Evolutionary conservation across 2,113 vertebrate genomes (phyloP), one percentile per base, ranked within the genome.

Genomic region (Grammomys surdaster): DNA sequence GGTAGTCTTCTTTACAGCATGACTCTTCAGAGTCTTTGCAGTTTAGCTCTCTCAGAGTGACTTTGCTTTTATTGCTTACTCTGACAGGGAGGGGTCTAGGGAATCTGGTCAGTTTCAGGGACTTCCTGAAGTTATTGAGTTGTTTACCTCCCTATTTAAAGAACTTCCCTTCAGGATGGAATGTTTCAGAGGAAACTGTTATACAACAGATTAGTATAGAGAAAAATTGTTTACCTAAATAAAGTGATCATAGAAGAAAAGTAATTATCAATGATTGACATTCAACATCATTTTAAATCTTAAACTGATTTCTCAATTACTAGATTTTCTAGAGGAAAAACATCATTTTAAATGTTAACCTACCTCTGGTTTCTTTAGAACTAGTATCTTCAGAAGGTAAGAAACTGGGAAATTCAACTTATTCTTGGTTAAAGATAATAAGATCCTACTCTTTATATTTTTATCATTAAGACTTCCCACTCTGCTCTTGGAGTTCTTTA

Each of bases 401-500:
- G 72, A 78, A 92, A 94, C 46, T 86, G 51, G 48, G 46, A 90
- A 95, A 90, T 93, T 36, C 48, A 82, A 51, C 40, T 93, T 91
- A 78, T 87, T 94, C 60, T 89, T 86, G 20, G 58, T 67, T 95
- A 86, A 96, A 93, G 63, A 93, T 86, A 65, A 95, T 89, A 93
- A 36, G 9, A 90, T 95, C 80, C 54, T 67, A 70, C 89, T 95
- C 69, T 96, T 96, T 94, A 33, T 94, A 90, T 97, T 96, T 97
- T 97, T 96, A 88, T 94, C 90, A 92, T 87, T 96, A 94, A 97
- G 87, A 33, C 28, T 51, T 96, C 82, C 86, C 67, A 96, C 43
- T 91, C 91, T 88, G 76, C 46, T 92, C 93, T 97, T 81, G 85
- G 96, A 96, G 31, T 88, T 96, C 84, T 97, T 96, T 94, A 80